These are phyloP conservation scores for Peromyscus aztecus DNA, from an alignment of 2,797 vertebrate species.

Conservation along the genomic window DNA sequence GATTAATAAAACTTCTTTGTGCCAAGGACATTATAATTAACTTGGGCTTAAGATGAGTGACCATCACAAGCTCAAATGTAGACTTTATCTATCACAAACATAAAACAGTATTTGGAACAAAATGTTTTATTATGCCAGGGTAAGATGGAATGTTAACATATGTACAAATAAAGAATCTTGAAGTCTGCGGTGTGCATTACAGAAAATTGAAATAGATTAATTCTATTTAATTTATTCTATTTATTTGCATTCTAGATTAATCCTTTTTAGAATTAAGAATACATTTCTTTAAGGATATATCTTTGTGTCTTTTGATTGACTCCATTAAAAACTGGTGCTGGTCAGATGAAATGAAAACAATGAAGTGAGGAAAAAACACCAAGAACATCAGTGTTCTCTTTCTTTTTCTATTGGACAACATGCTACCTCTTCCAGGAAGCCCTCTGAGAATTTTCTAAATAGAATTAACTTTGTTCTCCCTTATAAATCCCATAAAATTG, in stretches of 20 bases:
- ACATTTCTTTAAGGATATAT: background rate
- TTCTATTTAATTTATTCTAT: too few relatives aligned
- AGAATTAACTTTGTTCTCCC: conserved; percentile 41
- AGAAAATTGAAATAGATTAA: background rate
- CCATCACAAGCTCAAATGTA: background rate
- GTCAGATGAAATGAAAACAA: background rate
- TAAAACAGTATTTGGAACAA: background rate
- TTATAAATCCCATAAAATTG: background rate
- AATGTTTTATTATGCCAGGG: background rate
- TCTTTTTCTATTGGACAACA: background rate
- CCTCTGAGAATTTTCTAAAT: conserved; percentile 2
- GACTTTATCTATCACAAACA: background rate
- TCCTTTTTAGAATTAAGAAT: conserved; percentile 49
- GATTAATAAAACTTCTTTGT: conserved; percentile 27
- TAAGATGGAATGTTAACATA: background rate
- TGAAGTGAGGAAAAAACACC: background rate
- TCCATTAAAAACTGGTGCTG: conserved; percentile 12
- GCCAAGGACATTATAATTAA: background rate
- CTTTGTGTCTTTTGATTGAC: background rate
- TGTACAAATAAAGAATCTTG: background rate
- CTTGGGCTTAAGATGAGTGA: background rate
- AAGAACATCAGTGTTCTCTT: background rate
- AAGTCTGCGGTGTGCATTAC: background rate
- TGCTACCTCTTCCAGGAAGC: conserved; percentile 20
- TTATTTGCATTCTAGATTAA: background rate